Conservation (phyloP, 2,797 vertebrate genomes). For the Argya squamiceps region DNA sequence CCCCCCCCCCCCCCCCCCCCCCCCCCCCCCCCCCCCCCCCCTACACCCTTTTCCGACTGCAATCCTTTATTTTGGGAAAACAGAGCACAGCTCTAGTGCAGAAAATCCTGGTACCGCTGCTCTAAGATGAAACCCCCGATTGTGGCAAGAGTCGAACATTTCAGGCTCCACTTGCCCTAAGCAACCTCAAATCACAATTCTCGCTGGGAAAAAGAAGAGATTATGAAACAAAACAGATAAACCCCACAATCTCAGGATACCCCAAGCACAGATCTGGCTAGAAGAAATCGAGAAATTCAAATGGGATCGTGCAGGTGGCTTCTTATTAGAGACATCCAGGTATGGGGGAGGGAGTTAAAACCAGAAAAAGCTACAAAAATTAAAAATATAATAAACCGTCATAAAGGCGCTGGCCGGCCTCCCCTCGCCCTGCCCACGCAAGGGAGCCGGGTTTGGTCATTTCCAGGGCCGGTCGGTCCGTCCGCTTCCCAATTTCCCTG, state of each 20-base stretch:
- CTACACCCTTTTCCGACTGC: accelerated
- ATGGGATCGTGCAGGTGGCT: neutral
- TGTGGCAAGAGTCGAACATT: neutral
- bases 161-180: neutral
- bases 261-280: neutral
- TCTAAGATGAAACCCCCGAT: neutral
- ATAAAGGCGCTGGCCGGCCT: neutral
- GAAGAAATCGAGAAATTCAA: neutral
- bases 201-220: accelerated
- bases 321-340: neutral
- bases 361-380: accelerated
- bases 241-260: neutral
- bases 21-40: no score
- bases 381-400: neutral
- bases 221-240: neutral
- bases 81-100: accelerated
- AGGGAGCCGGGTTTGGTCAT: accelerated
- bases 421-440: neutral
- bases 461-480: no score
- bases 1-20: no score
- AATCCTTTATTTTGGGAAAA: neutral
- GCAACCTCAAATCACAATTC: neutral
- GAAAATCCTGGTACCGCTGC: accelerated
- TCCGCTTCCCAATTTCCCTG: accelerated
- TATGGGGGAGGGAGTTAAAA: neutral